These are phyloP conservation scores for Dendrolimus houi DNA, from an alignment of 2,888 invertebrate genomes.

Conservation along the genomic window DNA sequence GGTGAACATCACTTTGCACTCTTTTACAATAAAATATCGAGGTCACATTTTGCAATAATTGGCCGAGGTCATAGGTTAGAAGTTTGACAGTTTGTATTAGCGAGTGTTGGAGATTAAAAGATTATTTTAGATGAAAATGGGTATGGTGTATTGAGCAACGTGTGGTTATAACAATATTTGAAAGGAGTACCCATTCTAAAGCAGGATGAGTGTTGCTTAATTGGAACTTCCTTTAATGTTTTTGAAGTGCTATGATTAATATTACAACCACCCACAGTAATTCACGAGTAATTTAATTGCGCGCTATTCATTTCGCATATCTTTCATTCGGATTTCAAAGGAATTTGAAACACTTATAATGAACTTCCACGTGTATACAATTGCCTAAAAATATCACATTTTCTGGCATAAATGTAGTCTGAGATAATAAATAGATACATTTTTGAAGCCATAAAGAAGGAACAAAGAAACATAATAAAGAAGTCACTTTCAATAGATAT, in stretches of 20 bases:
- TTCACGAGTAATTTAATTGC: too few species aligned
- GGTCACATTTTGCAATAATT: not conserved
- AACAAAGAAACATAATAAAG: too few species aligned
- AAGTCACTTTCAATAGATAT: too few species aligned
- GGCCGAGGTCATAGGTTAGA: not conserved
- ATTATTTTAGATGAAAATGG: not conserved
- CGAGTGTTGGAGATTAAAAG: not conserved
- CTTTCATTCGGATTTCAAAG: too few species aligned
- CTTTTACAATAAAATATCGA: constrained; percentile 1
- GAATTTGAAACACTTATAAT: constrained; percentile 8
- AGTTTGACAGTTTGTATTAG: not conserved
- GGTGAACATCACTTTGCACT: not conserved
- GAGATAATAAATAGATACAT: too few species aligned
- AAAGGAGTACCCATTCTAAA: not conserved
- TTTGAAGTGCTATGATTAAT: too few species aligned
- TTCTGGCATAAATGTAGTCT: too few species aligned
- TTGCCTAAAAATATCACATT: too few species aligned
- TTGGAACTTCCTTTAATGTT: not conserved
- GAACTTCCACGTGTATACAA: too few species aligned
- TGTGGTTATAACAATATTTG: not conserved
- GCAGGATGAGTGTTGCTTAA: not conserved
- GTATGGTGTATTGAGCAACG: not conserved
- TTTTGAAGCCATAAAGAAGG: too few species aligned
- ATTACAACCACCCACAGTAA: too few species aligned
- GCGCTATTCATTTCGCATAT: too few species aligned